Percentiles rank a stretch among this genome's conserved stretches.
These are phyloP conservation scores for Drosophila phalerata DNA, from an alignment of 2,888 invertebrate species.

Conservation along the genomic window DNA sequence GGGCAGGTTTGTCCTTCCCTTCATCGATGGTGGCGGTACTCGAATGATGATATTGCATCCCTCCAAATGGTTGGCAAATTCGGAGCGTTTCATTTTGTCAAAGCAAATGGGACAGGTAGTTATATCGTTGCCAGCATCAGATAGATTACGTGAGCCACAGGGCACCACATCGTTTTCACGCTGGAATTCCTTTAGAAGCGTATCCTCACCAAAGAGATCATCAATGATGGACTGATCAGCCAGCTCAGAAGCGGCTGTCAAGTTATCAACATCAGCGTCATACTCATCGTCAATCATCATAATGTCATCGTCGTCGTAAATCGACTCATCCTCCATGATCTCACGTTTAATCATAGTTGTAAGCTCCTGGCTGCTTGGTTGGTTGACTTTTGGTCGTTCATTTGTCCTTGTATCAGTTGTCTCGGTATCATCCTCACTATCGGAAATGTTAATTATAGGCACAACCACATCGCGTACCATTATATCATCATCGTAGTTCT, in stretches of 20 bases:
- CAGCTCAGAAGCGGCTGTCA: slow-evolving; percentile 68
- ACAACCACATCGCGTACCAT: slow-evolving; percentile 63
- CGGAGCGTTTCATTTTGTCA: slow-evolving; percentile 79
- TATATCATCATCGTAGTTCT: slow-evolving; percentile 80
- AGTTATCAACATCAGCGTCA: slow-evolving; percentile 60
- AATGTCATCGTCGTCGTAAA: slow-evolving; percentile 75
- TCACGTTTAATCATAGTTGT: slow-evolving; percentile 82
- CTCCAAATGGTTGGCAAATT: slow-evolving; percentile 82
- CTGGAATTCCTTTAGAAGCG: slow-evolving; percentile 82
- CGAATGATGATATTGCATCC: slow-evolving; percentile 83
- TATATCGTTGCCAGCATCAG: slow-evolving; percentile 80
- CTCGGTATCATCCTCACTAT: slow-evolving; percentile 62
- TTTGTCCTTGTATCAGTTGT: neutral
- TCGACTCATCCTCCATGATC: slow-evolving; percentile 78
- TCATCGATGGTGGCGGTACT: slow-evolving; percentile 60
- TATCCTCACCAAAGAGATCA: slow-evolving; percentile 83
- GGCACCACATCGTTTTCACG: slow-evolving; percentile 80
- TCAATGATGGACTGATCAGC: slow-evolving; percentile 82
- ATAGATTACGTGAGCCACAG: slow-evolving; percentile 61
- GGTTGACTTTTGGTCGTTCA: neutral
- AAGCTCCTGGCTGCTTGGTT: slow-evolving; percentile 68
- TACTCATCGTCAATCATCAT: slow-evolving; percentile 81
- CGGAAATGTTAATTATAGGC: slow-evolving; percentile 68
- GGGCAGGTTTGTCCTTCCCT: neutral
- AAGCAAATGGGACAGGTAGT: slow-evolving; percentile 84